These are phyloP conservation scores for Fregata magnificens DNA, from an alignment of 2,113 vertebrate genomes.

Conservation along the genomic window DNA sequence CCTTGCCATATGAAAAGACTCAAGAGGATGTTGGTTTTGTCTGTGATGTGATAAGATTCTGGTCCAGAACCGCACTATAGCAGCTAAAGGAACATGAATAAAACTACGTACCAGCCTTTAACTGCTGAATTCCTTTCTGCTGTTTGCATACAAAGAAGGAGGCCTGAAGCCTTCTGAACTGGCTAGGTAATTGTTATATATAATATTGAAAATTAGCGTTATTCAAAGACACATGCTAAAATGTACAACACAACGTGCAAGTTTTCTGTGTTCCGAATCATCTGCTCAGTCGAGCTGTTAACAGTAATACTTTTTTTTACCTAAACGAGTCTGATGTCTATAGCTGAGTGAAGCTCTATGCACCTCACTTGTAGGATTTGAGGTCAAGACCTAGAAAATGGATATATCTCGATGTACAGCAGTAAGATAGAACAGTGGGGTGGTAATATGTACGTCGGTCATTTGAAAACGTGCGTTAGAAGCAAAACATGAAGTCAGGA, in stretches of 20 bases:
- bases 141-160: neutral
- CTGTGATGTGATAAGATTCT: neutral
- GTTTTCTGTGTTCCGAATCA: neutral
- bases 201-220: neutral
- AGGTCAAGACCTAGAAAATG: neutral
- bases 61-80: neutral
- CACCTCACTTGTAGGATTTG: neutral
- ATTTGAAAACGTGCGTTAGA: fast-evolving
- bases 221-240: neutral
- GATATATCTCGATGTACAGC: neutral
- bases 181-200: neutral
- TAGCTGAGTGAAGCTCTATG: neutral
- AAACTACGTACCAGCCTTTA: neutral
- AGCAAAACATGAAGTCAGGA: neutral
- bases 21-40: neutral
- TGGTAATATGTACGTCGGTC: fast-evolving
- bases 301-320: neutral
- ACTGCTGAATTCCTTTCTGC: neutral
- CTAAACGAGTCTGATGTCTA: neutral
- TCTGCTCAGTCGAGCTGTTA: neutral
- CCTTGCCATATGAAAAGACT: neutral
- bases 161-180: neutral
- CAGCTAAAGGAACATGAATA: neutral
- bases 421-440: neutral
- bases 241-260: neutral